phyloP scores from a whole-genome alignment of 2,888 invertebrate species.

The Amiota communis region DNA sequence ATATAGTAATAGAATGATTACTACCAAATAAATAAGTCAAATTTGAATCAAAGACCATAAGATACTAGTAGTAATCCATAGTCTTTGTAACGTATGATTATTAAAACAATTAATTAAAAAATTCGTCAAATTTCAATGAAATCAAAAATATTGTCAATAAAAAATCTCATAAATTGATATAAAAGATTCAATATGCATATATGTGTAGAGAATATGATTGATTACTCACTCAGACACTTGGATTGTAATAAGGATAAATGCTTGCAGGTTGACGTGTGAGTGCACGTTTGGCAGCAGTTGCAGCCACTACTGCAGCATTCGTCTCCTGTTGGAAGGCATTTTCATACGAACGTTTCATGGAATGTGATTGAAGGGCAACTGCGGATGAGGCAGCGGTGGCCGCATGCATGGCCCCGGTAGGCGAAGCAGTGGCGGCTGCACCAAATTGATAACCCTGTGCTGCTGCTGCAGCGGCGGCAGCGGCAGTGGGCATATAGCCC shows the following conservation, averaged over 20 bases:
- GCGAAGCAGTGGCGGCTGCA: conserved; percentile 21
- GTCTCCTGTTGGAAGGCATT: conserved; percentile 79
- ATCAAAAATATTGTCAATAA: background rate
- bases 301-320: conserved; percentile 53
- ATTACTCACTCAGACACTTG: conserved; percentile 59
- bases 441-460: conserved; percentile 27
- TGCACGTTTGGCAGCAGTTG: conserved; percentile 70
- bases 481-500: conserved; percentile 59
- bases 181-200: too few relatives aligned
- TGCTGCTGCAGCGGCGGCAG: conserved; percentile 35
- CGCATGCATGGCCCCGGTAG: conserved; percentile 40
- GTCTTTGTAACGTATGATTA: too few relatives aligned
- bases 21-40: too few relatives aligned
- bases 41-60: too few relatives aligned
- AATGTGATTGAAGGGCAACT: conserved; percentile 57
- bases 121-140: background rate
- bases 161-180: too few relatives aligned
- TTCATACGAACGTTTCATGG: conserved; percentile 82
- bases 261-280: conserved; percentile 64
- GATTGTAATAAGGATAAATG: conserved; percentile 68
- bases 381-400: conserved; percentile 48
- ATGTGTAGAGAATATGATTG: conserved; percentile 14
- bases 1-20: too few relatives aligned
- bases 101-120: too few relatives aligned
- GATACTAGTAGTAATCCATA: too few relatives aligned